Conservation (phyloP, 1,140 invertebrate genomes). For the Heliconius eleuchia region DNA sequence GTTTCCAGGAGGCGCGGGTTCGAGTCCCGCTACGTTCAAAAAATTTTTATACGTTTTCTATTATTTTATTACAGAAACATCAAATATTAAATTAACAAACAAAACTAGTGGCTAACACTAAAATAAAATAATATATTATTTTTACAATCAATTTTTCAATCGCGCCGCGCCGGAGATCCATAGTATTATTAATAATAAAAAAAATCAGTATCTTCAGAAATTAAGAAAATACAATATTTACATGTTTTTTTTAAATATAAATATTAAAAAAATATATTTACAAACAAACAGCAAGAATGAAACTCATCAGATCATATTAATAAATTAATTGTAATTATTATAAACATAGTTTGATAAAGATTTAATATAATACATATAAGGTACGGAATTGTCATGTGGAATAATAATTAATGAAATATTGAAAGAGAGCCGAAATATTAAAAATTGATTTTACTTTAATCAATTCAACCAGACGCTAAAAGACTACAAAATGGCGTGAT, state of each 20-base stretch:
- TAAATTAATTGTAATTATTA: constrained; percentile 33
- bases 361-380: constrained; percentile 18
- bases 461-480: neutral
- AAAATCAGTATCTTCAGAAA: constrained; percentile 48
- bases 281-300: constrained; percentile 32
- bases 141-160: constrained; percentile 14
- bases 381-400: constrained; percentile 43
- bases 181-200: constrained; percentile 1
- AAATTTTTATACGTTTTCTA: too few species aligned
- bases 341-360: constrained; percentile 19
- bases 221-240: constrained; percentile 56
- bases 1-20: too few species aligned
- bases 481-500: constrained; percentile 2
- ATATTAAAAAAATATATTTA: constrained; percentile 32
- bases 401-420: neutral
- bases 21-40: too few species aligned
- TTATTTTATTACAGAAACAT: neutral
- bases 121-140: constrained; percentile 22
- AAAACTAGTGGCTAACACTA: neutral
- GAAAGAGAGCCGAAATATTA: neutral
- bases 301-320: constrained; percentile 21
- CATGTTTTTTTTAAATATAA: neutral
- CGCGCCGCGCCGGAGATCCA: neutral
- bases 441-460: neutral
- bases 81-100: neutral